phyloP scores from a whole-genome alignment of 2,113 vertebrate species.

The Planiliza haematocheilus region DNA sequence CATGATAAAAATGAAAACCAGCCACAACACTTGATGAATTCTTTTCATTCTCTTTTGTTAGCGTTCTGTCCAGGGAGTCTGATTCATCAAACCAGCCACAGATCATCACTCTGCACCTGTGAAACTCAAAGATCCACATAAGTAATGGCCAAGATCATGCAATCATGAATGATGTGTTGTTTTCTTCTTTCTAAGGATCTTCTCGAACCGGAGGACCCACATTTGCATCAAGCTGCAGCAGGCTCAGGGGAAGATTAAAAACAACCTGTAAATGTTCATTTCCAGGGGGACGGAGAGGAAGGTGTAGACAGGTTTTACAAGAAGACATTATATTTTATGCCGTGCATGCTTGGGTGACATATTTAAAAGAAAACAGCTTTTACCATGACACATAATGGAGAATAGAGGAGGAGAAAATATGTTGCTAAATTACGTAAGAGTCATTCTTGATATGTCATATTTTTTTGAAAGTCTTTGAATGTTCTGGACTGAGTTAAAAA shows the following conservation, averaged over 20 bases:
- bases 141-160: conserved; percentile 34
- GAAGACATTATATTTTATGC: conserved; percentile 24
- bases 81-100: conserved; percentile 45
- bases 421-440: too few relatives aligned
- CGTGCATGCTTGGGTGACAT: conserved; percentile 24
- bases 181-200: conserved; percentile 27
- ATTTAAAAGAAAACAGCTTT: neutral
- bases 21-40: conserved; percentile 34
- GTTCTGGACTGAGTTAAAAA: neutral
- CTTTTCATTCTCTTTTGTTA: conserved; percentile 49
- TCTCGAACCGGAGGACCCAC: conserved; percentile 28
- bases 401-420: neutral
- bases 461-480: too few relatives aligned
- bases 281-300: conserved; percentile 18
- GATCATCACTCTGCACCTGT: conserved; percentile 47
- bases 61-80: conserved; percentile 11
- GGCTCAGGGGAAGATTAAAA: conserved; percentile 29
- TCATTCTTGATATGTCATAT: too few relatives aligned
- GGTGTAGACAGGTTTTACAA: conserved; percentile 11
- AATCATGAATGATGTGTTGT: conserved; percentile 30
- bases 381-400: neutral
- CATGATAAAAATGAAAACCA: conserved; percentile 25
- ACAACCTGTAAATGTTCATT: conserved; percentile 27
- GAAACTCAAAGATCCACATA: conserved; percentile 30
- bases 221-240: neutral